Evolutionary conservation across 2,797 vertebrate genomes (phyloP), one percentile per base, ranked within the genome.

Genomic region (Sternotherus odoratus): DNA sequence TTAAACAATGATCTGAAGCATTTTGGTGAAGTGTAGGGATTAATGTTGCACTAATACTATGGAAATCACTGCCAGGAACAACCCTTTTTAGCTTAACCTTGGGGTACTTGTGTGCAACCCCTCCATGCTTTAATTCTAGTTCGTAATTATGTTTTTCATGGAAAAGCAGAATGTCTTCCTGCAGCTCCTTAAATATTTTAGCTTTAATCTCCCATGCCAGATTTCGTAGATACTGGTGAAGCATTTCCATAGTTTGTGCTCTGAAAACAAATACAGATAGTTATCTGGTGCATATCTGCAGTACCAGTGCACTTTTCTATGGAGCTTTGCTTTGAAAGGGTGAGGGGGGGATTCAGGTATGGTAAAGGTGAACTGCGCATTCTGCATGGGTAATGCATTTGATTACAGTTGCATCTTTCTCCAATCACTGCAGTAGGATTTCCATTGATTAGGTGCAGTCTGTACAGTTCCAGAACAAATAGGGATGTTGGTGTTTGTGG

Each of bases 61-160:
- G 93, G 94, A 95, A 91, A 95, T 97, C 93, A 90, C 97, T 98
- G 97, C 97, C 97, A 83, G 96, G 43, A 81, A 86, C 43, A 91
- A 57, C 60, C 86, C 36, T 1, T 91, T 94, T 91, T 91, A 85
- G 72, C 91, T 90, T 91, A 85, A 95, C 77, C 89, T 91, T 88
- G 93, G 95, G 79, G 77, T 77, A 54, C 74, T 81, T 93, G 89
- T 83, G 82, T 77, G 95, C 91, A 92, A 1, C 77, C 83, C 91
- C 78, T 93, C 49, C n/a, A 12, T 83, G 75, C 94, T 91, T 87
- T 87, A 51, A 79, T 92, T 87, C 83, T 84, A 28, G 49, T 84
- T 77, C 39, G 36, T 86, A 91, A 39, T 92, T 82, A 85, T 28
- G 85, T 80, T 75, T 21, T 19, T 86, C 79, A 49, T 92, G 82